Evolutionary conservation across 2,888 invertebrate species (phyloP), one percentile per base, ranked within the genome.

Genomic region (Cylindroiulus punctatus): DNA sequence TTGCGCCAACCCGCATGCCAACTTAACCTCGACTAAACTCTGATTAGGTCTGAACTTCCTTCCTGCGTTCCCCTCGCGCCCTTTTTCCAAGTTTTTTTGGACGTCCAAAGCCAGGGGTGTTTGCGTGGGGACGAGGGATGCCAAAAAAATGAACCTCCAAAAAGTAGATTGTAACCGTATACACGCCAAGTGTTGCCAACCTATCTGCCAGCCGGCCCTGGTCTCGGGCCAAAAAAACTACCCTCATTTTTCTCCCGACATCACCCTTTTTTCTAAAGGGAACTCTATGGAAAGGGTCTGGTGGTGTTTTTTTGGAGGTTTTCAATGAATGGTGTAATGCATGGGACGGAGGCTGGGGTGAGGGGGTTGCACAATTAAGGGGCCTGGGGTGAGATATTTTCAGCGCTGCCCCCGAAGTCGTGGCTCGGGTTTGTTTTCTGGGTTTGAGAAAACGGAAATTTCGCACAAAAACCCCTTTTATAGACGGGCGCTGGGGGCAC

Each of bases 11-110:
- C 52, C 52, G 52, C 52, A 52, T 52, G 52, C 52, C 52, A 52
- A 52, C 52, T 52, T 52, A 52, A 52, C 52, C 52, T 52, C 52
- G 52, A 52, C 52, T 52, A 52, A 52, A 52, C 52, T 52, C 52
- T 52, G 52, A 52, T 52, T 52, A 52, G 52, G 52, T 19, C 52
- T 52, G 52, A 52, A 52, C 52, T 52, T 52, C 52, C 52, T 52
- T 52, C 52, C 52, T 52, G 52, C 52, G 52, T 52, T 52, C 52
- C 52, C 52, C 52, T 52, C 52, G 52, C 52, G 19, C 52, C 52
- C 52, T 17, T 52, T 52, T 52, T 52, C 17, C 17, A 52, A 10
- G 52, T 52, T 52, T 52, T 52, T 52, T 52, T 52, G 52, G 12
- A 52, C 52, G 52, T 52, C 52, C 52, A 19, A 52, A 19, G 52